Base-by-base conservation (phyloP, 2,113 vertebrate genomes). In the Excalfactoria chinensis region DNA sequence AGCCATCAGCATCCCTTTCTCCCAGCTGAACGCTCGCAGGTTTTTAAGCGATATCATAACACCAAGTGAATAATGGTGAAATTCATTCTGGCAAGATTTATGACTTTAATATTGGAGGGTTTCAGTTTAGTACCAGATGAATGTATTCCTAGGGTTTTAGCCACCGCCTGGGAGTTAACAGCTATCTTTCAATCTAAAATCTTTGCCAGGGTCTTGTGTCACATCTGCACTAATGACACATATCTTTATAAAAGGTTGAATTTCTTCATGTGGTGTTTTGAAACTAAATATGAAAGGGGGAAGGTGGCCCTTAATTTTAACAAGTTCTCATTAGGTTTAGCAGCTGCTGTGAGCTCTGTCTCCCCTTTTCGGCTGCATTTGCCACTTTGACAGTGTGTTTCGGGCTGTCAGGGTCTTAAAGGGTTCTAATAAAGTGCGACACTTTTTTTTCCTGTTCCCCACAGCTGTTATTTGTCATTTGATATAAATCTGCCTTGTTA, bases 401-500 rank as follows among this genome's bases (percentile, higher is more conserved):
- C 72, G 80, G 78, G 46, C 86, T 95, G 94, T 85, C 91, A 92
- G 80, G 75, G 41, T 85, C 93, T 79, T 76, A 79, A 60, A 85
- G 95, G 83, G 71, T 92, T 94, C 84, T 94, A 83, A 94, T 93
- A 95, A 92, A 91, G 72, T 87, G 66, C 37, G 7, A 53, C 60
- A 73, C 81, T 76, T 91, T 83, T 90, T 83, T 90, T 90, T 90
- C 64, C 79, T 87, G 84, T 85, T 76, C 56, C 68, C 51, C 77
- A 80, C 94, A 94, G 89, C 91, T 92, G 91, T 92, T 94, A 72
- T 93, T 96, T 95, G 74, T 91, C 71, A 91, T 92, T 94, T 87
- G 84, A 74, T 95, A 83, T 32, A 80, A 92, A 73, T 85, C 71
- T 87, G 40, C 60, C 56, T 74, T 71, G 51, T 79, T 89, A 89